These are phyloP conservation scores for Bombyx huttoni DNA, from an alignment of 2,888 invertebrate species.

Conservation along the genomic window DNA sequence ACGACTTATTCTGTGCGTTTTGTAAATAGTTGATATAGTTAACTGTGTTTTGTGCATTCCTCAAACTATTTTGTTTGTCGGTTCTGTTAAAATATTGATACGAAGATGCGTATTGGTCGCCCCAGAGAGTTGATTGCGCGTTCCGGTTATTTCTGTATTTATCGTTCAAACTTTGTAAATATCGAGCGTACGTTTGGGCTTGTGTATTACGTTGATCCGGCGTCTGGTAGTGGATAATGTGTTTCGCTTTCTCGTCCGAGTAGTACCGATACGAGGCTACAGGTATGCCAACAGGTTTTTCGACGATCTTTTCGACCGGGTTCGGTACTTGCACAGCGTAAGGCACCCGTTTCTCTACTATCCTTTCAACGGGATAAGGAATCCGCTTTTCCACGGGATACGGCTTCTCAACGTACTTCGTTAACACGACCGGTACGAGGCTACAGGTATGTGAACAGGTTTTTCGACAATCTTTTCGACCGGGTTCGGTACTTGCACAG, in stretches of 20 bases:
- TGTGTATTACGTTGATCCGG: slow-evolving; percentile 8
- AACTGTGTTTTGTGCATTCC: slow-evolving; percentile 4
- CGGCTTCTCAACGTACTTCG: slow-evolving; percentile 54
- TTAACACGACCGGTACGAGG: slow-evolving; percentile 63
- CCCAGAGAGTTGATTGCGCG: slow-evolving; percentile 37
- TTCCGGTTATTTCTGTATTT: slow-evolving; percentile 8
- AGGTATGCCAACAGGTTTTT: slow-evolving; percentile 44
- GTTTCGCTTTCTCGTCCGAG: slow-evolving; percentile 13
- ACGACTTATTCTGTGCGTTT: slow-evolving; percentile 15
- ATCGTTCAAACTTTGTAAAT: slow-evolving; percentile 4
- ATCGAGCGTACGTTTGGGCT: not conserved
- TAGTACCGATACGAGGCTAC: slow-evolving; percentile 13
- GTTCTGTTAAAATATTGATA: slow-evolving; percentile 20
- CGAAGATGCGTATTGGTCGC: slow-evolving; percentile 48
- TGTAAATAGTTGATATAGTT: slow-evolving; percentile 30
- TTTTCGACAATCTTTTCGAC: no score
- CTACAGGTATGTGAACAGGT: no score
- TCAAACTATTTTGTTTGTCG: not conserved
- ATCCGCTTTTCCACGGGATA: slow-evolving; percentile 60
- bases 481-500: no score
- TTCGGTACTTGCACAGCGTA: no score
- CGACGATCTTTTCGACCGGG: no score
- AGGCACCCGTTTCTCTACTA: slow-evolving; percentile 44
- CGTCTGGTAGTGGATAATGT: slow-evolving; percentile 13
- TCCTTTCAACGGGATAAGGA: slow-evolving; percentile 49